Percentiles rank a stretch among this genome's conserved stretches.
phyloP scores from a whole-genome alignment of 2,113 vertebrate genomes.

The Dromaius novaehollandiae region DNA sequence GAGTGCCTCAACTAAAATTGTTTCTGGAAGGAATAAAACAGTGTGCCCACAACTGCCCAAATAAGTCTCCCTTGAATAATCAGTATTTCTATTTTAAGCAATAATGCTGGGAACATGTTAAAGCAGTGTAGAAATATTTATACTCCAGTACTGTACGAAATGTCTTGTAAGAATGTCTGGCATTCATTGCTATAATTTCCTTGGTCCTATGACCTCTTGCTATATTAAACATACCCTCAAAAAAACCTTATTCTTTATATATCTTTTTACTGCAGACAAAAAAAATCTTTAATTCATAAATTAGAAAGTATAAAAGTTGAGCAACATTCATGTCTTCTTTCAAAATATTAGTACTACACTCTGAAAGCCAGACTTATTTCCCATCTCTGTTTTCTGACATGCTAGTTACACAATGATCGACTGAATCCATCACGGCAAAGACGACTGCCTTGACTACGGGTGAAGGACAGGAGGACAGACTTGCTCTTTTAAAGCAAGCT shows the following conservation, averaged over 20 bases:
- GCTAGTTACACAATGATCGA: background rate
- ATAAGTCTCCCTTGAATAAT: slow-evolving; percentile 28
- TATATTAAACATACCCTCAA: background rate
- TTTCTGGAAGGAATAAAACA: background rate
- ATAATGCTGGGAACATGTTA: background rate
- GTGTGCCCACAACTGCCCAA: background rate
- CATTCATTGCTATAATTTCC: background rate
- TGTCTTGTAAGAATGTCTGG: background rate
- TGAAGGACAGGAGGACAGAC: background rate
- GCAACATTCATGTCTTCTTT: slow-evolving; percentile 15
- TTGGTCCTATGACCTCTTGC: background rate
- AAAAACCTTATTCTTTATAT: background rate
- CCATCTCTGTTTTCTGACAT: background rate
- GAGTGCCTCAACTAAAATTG: background rate
- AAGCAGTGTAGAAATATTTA: background rate
- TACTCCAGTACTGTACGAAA: background rate
- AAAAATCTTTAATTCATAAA: background rate
- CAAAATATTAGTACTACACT: background rate
- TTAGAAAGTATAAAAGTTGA: background rate
- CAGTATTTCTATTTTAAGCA: background rate
- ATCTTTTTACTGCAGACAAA: background rate
- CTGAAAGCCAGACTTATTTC: background rate
- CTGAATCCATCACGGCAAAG: background rate
- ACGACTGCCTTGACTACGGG: background rate
- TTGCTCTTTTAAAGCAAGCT: background rate